Evolutionary conservation across 2,113 vertebrate species (phyloP).

Genomic region (Pelobates fuscus): DNA sequence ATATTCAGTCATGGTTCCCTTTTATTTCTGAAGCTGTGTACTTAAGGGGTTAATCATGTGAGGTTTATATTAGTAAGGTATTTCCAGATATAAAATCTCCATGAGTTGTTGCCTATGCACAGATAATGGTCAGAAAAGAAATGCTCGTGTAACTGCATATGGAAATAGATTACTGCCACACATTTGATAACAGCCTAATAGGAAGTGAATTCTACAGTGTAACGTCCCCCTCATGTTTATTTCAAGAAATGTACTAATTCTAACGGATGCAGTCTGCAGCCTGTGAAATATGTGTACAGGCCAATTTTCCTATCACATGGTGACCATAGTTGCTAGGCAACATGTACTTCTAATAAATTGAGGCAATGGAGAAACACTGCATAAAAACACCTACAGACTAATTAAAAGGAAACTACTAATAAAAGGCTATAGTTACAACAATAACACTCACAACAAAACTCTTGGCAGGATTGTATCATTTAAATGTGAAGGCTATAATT

Average conservation of each 20-base stretch:
- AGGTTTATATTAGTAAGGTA: too few relatives aligned
- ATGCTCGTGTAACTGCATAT: too few relatives aligned
- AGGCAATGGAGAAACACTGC: neutral
- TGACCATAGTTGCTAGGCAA: slow-evolving; percentile 45
- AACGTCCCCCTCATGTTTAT: neutral
- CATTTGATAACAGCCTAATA: too few relatives aligned
- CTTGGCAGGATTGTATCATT: neutral
- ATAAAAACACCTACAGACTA: slow-evolving; percentile 23
- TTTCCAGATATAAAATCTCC: too few relatives aligned
- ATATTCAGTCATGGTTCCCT: too few relatives aligned
- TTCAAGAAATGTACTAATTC: neutral
- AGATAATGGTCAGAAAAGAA: too few relatives aligned
- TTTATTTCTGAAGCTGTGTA: too few relatives aligned
- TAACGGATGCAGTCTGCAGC: neutral
- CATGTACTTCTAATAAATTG: slow-evolving; percentile 22
- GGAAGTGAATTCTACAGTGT: neutral
- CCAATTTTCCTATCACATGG: slow-evolving; percentile 24
- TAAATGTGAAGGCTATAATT: too few relatives aligned
- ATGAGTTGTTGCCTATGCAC: too few relatives aligned
- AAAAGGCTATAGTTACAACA: neutral
- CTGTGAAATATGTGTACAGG: neutral
- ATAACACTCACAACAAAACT: neutral
- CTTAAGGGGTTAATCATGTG: too few relatives aligned
- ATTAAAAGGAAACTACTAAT: slow-evolving; percentile 27
- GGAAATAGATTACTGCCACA: too few relatives aligned